A percentile compares a stretch with the other conserved stretches of the same genome.
Evolutionary conservation across 1,140 invertebrate genomes (phyloP).

Genomic region (Conopomorpha cramerella): DNA sequence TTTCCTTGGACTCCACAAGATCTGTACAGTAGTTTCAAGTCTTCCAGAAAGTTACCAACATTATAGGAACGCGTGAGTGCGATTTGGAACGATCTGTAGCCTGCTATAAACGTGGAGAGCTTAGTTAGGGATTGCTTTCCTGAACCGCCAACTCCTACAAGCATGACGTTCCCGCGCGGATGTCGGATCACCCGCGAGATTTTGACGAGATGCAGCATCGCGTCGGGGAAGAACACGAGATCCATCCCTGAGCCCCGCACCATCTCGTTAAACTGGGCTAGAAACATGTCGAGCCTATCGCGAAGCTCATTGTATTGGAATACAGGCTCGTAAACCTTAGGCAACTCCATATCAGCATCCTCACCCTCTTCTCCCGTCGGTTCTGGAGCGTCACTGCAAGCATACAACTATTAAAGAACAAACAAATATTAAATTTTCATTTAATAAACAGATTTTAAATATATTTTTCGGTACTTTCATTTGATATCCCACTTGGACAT

Average conservation of each 20-base stretch:
- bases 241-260: conserved; percentile 95
- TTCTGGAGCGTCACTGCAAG: conserved; percentile 94
- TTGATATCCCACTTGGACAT: no score
- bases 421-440: no score
- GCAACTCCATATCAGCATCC: conserved; percentile 91
- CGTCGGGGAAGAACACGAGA: conserved; percentile 98
- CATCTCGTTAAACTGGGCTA: conserved; percentile 95
- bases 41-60: conserved; percentile 94
- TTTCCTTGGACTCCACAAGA: conserved; percentile 94
- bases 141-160: conserved; percentile 94
- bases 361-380: conserved; percentile 96
- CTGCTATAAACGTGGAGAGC: conserved; percentile 94
- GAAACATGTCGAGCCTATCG: conserved; percentile 90
- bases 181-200: conserved; percentile 94
- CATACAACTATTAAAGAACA: no score
- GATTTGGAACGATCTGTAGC: conserved; percentile 96
- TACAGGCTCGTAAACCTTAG: conserved; percentile 94
- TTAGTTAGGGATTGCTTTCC: conserved; percentile 97
- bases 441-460: no score
- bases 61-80: conserved; percentile 95
- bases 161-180: conserved; percentile 92
- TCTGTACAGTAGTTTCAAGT: conserved; percentile 90
- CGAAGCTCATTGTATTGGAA: conserved; percentile 77
- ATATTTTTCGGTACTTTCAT: no score
- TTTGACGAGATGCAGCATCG: conserved; percentile 94